Evolutionary conservation across 2,888 invertebrate species (phyloP), one percentile per base, ranked within the genome.

Genomic region (Neoaliturus tenellus): DNA sequence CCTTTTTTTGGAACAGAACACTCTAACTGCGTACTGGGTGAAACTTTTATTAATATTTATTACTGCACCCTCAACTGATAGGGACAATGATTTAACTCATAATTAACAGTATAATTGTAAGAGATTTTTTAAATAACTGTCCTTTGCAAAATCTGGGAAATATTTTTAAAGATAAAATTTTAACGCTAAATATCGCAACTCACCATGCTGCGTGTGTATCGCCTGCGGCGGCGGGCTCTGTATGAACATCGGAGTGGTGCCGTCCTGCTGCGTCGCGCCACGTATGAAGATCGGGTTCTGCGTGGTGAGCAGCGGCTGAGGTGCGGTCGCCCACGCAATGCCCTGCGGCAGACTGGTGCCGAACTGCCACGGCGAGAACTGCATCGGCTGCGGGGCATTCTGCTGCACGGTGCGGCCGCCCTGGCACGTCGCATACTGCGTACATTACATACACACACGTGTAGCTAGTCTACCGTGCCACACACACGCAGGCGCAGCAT

Each of bases 271-370:
- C 1, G 84, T 62, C 14, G 84, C 93, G 25, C 96, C 96, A 55
- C 97, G 91, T 87, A 97, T 97, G 90, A 96, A 95, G 88, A 97
- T 96, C 8, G 95, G 96, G 91, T 94, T 95, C 0, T 95, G 93
- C 0, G 91, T 91, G 10, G 91, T 90, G 14, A 96, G 91, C 5
- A 96, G 90, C 44, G 94, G 93, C 0, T 95, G 94, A 87, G 94
- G 96, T 17, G 94, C 94, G 0, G 92, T 90, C 0, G 96, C 92
- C 96, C 96, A 97, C 85, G 95, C 93, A 83, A 96, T 94, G 10
- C 90, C 90, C 89, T 94, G 95, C 2, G 95, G 95, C 85, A 95
- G 90, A 0, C 94, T 93, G 31, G 93, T 93, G 75, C 94, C 93
- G 87, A 96, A 94, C 91, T 95, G 95, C 96, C 96, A 96, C 0